A percentile compares a stretch with the other conserved stretches of the same genome.
These are phyloP conservation scores for Carassius gibelio DNA, from an alignment of 2,113 vertebrate genomes.

Conservation along the genomic window DNA sequence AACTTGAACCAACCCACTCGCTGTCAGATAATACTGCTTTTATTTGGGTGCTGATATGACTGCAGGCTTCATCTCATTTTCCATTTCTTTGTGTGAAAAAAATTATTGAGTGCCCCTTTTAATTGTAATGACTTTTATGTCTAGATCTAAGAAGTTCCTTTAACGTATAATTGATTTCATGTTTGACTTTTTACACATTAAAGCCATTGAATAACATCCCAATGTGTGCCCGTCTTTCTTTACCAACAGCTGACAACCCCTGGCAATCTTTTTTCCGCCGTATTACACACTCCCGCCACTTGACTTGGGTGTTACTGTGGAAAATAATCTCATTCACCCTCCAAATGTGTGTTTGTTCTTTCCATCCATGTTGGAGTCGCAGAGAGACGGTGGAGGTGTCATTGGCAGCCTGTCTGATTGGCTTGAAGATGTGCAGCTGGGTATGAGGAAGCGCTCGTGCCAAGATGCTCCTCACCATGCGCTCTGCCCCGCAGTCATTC, in stretches of 20 bases:
- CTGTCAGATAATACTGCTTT: background rate
- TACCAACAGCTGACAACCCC: background rate
- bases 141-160: background rate
- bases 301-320: background rate
- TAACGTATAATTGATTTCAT: background rate
- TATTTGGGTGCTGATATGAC: background rate
- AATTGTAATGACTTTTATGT: background rate
- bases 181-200: slow-evolving; percentile 39
- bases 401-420: slow-evolving; percentile 65
- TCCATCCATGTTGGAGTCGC: background rate
- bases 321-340: slow-evolving; percentile 11
- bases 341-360: background rate
- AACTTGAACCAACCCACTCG: background rate
- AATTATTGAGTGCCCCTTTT: background rate
- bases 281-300: background rate
- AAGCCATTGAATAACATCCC: slow-evolving; percentile 35
- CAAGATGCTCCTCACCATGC: slow-evolving; percentile 58
- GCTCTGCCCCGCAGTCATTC: slow-evolving; percentile 60
- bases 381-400: slow-evolving; percentile 16
- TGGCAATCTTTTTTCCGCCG: background rate
- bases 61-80: background rate
- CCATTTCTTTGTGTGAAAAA: background rate
- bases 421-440: slow-evolving; percentile 70
- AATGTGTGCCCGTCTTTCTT: background rate
- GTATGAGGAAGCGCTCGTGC: slow-evolving; percentile 54